These are phyloP conservation scores for Ecdyonurus torrentis DNA, from an alignment of 2,888 invertebrate species.

Conservation along the genomic window DNA sequence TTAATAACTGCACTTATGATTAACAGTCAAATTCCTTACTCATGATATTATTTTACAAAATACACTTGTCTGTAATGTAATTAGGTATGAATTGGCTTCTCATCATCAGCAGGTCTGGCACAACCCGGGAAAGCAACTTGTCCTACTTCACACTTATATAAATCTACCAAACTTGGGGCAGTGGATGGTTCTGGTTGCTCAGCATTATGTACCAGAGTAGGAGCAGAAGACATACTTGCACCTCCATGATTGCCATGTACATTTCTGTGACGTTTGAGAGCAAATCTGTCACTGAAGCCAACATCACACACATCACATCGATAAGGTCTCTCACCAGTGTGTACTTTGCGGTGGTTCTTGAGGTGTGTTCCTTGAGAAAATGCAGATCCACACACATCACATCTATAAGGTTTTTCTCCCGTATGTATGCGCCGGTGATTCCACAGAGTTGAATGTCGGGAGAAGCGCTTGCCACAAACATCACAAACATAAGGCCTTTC, in stretches of 20 bases:
- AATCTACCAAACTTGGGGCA: constrained; percentile 5
- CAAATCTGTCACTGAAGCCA: constrained; percentile 74
- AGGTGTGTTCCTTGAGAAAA: constrained; percentile 45
- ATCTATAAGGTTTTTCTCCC: constrained; percentile 61
- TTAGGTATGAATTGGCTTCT: constrained; percentile 6
- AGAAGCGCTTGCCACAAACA: constrained; percentile 77
- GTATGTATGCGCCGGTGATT: constrained; percentile 78
- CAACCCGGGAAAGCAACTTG: constrained; percentile 10
- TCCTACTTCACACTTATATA: constrained; percentile 9
- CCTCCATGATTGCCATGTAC: constrained; percentile 40
- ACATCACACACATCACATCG: constrained; percentile 72
- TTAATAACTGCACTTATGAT: too few relatives aligned
- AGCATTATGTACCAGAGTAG: background rate
- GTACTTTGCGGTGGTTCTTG: constrained; percentile 74
- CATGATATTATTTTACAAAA: too few relatives aligned
- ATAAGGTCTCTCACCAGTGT: constrained; percentile 66
- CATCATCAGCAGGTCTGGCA: constrained; percentile 4
- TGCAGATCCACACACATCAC: constrained; percentile 10
- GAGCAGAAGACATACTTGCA: background rate
- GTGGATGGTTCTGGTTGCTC: background rate
- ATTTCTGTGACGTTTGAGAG: constrained; percentile 67
- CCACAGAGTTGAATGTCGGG: constrained; percentile 74
- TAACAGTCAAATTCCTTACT: too few relatives aligned
- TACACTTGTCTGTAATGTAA: too few relatives aligned
- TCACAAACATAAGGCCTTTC: constrained; percentile 79